A percentile compares a stretch with the other conserved stretches of the same genome.
These are phyloP conservation scores for Geotrypetes seraphini DNA, from an alignment of 2,797 vertebrate species.

Conservation along the genomic window DNA sequence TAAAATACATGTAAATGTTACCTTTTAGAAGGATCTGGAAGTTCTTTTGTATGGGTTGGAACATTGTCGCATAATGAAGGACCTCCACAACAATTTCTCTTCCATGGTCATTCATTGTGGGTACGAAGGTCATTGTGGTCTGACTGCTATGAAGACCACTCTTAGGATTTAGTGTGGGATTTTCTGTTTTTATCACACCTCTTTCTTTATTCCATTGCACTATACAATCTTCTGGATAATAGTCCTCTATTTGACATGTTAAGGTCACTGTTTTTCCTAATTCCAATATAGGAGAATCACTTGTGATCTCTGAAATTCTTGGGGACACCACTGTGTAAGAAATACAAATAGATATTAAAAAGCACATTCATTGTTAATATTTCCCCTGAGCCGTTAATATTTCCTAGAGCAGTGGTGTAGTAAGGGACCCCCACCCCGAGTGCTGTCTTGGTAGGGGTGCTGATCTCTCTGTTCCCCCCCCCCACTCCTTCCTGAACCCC, in stretches of 20 bases:
- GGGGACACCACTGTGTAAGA: not conserved
- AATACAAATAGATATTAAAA: not conserved
- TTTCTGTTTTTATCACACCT: not conserved
- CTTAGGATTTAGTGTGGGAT: not conserved
- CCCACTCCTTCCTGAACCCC: too few relatives aligned
- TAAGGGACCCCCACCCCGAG: too few relatives aligned
- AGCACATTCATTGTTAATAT: too few relatives aligned
- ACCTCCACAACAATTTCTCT: not conserved
- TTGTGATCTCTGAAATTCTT: not conserved
- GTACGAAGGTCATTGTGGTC: not conserved
- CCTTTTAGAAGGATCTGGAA: not conserved
- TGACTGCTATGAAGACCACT: not conserved
- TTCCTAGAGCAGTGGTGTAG: too few relatives aligned
- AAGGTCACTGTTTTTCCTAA: not conserved
- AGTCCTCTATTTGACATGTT: not conserved
- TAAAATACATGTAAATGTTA: too few relatives aligned
- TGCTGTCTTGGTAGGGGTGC: too few relatives aligned
- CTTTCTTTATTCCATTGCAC: slow-evolving; percentile 1
- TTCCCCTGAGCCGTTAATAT: too few relatives aligned
- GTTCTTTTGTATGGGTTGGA: not conserved
- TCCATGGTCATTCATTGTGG: not conserved
- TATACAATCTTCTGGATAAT: not conserved
- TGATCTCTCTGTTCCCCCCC: too few relatives aligned
- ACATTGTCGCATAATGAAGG: not conserved
- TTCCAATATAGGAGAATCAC: not conserved